Evolutionary conservation across 2,888 invertebrate species (phyloP), one percentile per base, ranked within the genome.

Genomic region (Acronicta aceris): DNA sequence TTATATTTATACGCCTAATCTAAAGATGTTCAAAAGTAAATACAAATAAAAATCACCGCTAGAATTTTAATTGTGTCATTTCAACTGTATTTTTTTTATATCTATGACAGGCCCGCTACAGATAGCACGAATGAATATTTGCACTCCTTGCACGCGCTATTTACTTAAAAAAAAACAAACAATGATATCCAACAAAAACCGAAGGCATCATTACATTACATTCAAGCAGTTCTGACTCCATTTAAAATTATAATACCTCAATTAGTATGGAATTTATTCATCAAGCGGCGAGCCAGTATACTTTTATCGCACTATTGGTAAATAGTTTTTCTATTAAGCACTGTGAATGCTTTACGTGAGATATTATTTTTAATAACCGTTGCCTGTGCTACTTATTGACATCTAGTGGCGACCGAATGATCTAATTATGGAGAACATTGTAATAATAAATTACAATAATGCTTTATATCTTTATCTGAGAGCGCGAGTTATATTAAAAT

Each of bases 191-290:
- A 43, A 12, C 10, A 61, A 53, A 40, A 73, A 56, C 38, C 36
- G 16, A 40, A 40, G 15, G 8, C 38, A n/a, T 40, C 56, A 48
- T 36, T 51, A 16, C 21, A 49, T 15, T 46, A 43, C 27, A 45
- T 59, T 40, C 17, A 75, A 57, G 21, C 72, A 43, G 67, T 54
- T 38, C 43, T 30, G 42, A 42, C 42, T 52, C 1, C 21, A 76
- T 73, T 72, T 72, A 42, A 59, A 72, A 65, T 74, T 74, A 27
- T 65, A 79, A 77, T 77, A 46, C 16, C 45, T 40, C 13, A 5
- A 58, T 76, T 67, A 49, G 40, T 64, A 77, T 71, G 66, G 47
- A 71, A 66, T 72, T 69, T 76, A 74, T 74, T 61, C 74, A 53
- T 55, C 59, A 38, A 8, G 45, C 16, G 36, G 21, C 50, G 25